Conservation (phyloP, 2,888 invertebrate genomes). For the Amiota minor region DNA sequence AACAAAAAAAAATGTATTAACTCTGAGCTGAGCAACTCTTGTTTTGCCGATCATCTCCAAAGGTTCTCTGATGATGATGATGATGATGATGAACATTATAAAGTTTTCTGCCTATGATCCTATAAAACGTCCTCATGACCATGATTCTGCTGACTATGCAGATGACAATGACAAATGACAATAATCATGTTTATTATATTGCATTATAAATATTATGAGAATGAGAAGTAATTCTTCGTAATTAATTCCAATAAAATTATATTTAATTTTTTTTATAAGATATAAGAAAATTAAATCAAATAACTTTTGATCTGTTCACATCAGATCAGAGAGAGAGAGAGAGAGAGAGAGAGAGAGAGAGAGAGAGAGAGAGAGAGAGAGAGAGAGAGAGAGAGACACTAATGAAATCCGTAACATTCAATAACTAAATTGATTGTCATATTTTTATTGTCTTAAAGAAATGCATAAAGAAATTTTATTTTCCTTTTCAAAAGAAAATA, state of each 20-base stretch:
- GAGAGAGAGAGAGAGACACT: too few relatives aligned
- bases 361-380: too few relatives aligned
- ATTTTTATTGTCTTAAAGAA: not conserved
- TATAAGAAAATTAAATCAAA: not conserved
- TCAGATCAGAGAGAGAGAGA: too few relatives aligned
- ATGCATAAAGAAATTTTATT: not conserved
- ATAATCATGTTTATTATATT: too few relatives aligned
- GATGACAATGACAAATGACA: too few relatives aligned
- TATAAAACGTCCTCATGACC: too few relatives aligned
- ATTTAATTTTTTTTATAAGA: not conserved
- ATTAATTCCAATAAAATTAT: conserved; percentile 63
- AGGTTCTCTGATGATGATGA: not conserved
- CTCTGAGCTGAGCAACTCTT: not conserved
- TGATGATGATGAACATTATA: conserved; percentile 1
- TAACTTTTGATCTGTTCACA: not conserved
- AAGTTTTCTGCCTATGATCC: not conserved
- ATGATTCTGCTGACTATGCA: too few relatives aligned
- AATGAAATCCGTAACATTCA: not conserved
- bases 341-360: too few relatives aligned
- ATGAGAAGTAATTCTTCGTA: conserved; percentile 63
- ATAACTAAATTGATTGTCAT: not conserved
- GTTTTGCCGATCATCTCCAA: not conserved
- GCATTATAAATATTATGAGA: conserved; percentile 18
- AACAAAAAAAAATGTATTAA: not conserved
- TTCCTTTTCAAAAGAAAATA: not conserved